Evolutionary conservation across 2,797 vertebrate genomes (phyloP).

Genomic region (Eremophila alpestris): DNA sequence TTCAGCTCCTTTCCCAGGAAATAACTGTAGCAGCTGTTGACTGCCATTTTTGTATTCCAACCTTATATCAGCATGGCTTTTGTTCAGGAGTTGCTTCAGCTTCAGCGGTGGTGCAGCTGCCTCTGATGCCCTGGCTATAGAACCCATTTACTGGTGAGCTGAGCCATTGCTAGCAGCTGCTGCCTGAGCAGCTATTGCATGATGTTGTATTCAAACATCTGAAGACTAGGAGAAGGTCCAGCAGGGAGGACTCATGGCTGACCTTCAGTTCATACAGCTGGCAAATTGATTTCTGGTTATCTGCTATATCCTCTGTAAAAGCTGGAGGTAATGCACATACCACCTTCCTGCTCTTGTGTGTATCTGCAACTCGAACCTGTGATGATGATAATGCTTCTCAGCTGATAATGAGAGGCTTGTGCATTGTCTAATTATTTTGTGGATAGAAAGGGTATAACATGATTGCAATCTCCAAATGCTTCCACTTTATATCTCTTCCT

Average conservation of each 20-base stretch:
- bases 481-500: not conserved
- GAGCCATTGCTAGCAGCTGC: not conserved
- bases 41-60: not conserved
- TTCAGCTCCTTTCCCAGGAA: not conserved
- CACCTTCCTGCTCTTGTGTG: not conserved
- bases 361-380: not conserved
- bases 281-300: not conserved
- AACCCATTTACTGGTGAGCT: not conserved
- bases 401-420: not conserved
- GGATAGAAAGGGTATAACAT: not conserved
- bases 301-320: not conserved
- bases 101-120: not conserved
- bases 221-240: not conserved
- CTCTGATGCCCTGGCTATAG: not conserved
- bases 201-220: not conserved
- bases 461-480: not conserved
- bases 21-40: not conserved
- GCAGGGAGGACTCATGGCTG: not conserved
- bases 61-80: not conserved
- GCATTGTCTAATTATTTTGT: not conserved
- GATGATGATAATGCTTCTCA: not conserved
- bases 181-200: conserved; percentile 2
- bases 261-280: not conserved
- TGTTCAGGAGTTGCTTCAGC: not conserved
- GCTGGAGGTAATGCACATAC: not conserved